Evolutionary conservation across 2,888 invertebrate genomes (phyloP), one percentile per base, ranked within the genome.

Genomic region (Linyphia triangularis): DNA sequence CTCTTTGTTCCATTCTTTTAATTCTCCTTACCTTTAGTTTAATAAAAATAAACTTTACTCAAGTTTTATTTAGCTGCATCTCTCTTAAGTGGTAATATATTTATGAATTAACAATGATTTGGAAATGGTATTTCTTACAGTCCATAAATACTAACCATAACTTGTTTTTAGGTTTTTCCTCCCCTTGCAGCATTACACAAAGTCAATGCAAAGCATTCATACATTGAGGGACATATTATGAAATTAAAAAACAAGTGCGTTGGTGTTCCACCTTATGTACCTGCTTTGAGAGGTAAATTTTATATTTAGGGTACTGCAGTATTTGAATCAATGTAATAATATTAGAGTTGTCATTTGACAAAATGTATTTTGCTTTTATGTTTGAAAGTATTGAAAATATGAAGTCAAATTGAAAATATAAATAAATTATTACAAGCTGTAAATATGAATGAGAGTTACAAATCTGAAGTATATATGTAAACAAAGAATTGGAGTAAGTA

Each of bases 91-190:
- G n/a, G 13, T 57, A n/a, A 7, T 59, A 59, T n/a, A n/a, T 10
- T 19, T 59, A n/a, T 59, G 43, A 59, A 9, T n/a, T 59, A 59
- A 9, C 7, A 59, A n/a, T 19, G 9, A 13, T 59, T 19, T 59
- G 19, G 7, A 59, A n/a, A 13, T 19, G 16, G 19, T 19, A 59
- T 59, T 19, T 59, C 3, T 59, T 59, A 9, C 16, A 43, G 3
- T 9, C 22, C 4, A 10, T 59, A 16, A 37, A 22, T 43, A 16
- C 22, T 19, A 70, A 22, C 40, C 7, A 16, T 37, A 7, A 2
- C 22, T 77, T 73, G 67, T 37, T 77, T 69, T 13, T 43, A 90
- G 89, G 94, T 95, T 0, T 93, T 94, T 86, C 95, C 96, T 0
- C 94, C 95, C 0, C 91, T 90, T 30, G 86, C 91, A 10, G 33